Base-by-base conservation (phyloP, 2,113 vertebrate genomes). In the Phylloscopus trochilus region DNA sequence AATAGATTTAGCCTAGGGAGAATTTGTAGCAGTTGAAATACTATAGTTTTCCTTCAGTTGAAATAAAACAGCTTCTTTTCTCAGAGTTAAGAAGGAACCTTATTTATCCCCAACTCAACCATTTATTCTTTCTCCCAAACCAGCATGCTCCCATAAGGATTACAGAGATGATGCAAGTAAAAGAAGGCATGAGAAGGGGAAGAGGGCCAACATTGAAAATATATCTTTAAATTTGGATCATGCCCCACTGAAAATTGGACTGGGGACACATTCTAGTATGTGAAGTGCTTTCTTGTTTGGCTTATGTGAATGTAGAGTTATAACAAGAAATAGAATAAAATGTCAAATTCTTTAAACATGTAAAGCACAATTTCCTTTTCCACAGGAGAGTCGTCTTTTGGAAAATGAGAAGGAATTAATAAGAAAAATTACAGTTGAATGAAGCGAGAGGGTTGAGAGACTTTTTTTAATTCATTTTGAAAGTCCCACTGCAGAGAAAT, bases 341-440 rank as follows among this genome's bases (percentile, higher is more conserved):
- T 43, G 51, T 31, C 91, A 85, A 83, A 91, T 83, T 77, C 87
- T 90, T 96, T 92, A 86, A 97, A 92, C 33, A 83, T 16, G 52
- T 68, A 76, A 92, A 94, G 73, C 26, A 81, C 46, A 87, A 85
- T 93, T 95, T 95, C 26, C 49, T 95, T 89, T 92, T 80, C 60
- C 87, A 79, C 83, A n/a, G 51, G 87, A 96, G 75, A 95, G 24
- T 28, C 10, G 2, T 84, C 68, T 72, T 97, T 82, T 47, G 44
- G 87, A 95, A 92, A 95, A 90, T 33, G 41, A 92, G 66, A 85
- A 87, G 46, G 74, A 93, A 95, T 92, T 93, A 95, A 81, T 86
- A 85, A 82, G 64, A 80, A 91, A 92, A 94, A 95, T 67, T 83
- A 94, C 69, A 94, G 85, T 35, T 75, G 90, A 95, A 67, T 67